Base-by-base conservation (phyloP, 2,888 invertebrate genomes). In the Euplagia quadripunctaria region DNA sequence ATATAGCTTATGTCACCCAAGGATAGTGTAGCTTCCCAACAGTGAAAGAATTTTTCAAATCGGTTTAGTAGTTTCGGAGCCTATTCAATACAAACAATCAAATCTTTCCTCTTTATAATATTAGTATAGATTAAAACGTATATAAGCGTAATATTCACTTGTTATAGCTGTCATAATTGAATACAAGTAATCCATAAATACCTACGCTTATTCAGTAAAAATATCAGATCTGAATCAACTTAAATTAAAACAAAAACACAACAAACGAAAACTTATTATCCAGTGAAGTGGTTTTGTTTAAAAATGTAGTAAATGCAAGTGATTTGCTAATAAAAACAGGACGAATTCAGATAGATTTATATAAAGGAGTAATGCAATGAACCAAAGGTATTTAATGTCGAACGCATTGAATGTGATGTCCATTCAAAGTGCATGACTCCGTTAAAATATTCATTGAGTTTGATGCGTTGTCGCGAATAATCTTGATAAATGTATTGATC, bases 401-500 rank as follows among this genome's bases (percentile, higher is more conserved):
- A 83, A 83, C 77, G 81, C 81, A 81, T 86, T 86, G 80, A 86
- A 85, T 86, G 83, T 79, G 81, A 64, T 72, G 41, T 78, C 83
- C 77, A 84, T 85, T 88, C 82, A 89, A 86, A 81, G 81, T 79
- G 85, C 87, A 86, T 84, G 86, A 84, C 80, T 81, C 78, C 83
- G 87, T 89, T 87, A 17, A 86, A 90, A 90, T 90, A 92, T 92
- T 91, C 90, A 90, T 89, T 77, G 78, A 79, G 79, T 84, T 81
- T 82, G 89, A 90, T 88, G 87, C 83, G 84, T 83, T 74, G 75
- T 79, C 82, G 70, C 74, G 64, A 84, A 83, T 85, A 85, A 87
- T 86, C 87, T 84, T 87, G 89, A 90, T 91, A 87, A 90, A 73
- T 72, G 66, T 72, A 76, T 70, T 75, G 82, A 81, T 82, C 67